A percentile compares a stretch with the other conserved stretches of the same genome.
Evolutionary conservation across 2,888 invertebrate species (phyloP).

Genomic region (Galerucella calmariensis): DNA sequence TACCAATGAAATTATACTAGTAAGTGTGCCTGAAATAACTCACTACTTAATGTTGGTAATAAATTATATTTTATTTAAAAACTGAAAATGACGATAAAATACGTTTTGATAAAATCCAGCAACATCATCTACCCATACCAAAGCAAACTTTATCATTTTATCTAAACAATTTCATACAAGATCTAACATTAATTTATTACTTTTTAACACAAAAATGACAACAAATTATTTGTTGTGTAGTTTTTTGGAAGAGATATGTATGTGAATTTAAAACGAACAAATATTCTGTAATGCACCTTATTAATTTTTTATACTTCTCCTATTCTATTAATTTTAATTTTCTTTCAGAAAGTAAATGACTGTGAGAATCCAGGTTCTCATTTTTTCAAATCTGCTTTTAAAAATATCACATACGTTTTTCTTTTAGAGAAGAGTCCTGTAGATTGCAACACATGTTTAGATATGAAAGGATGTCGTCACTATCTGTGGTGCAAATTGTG

Average conservation of each 20-base stretch:
- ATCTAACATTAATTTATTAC: conserved; percentile 20
- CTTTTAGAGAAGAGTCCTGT: conserved; percentile 2
- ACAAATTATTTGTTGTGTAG: conserved; percentile 15
- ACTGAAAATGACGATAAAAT: neutral
- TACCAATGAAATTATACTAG: no score
- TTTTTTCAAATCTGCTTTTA: neutral
- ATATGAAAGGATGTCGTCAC: conserved; percentile 1
- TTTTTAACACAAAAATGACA: conserved; percentile 30
- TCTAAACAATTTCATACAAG: neutral
- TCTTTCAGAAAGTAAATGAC: neutral
- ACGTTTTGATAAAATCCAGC: neutral
- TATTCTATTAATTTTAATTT: neutral
- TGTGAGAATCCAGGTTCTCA: neutral
- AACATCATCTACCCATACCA: neutral
- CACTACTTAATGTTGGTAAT: no score
- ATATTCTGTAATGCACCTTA: no score
- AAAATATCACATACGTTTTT: conserved; percentile 8
- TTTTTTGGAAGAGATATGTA: neutral
- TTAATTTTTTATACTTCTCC: no score
- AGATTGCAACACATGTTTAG: conserved; percentile 1
- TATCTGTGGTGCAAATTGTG: conserved; percentile 1
- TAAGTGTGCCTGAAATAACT: neutral
- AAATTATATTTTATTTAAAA: no score
- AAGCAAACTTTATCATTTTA: neutral
- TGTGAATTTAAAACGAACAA: neutral